Conservation (phyloP, 2,797 vertebrate species). For the Telmatherina bonti region DNA sequence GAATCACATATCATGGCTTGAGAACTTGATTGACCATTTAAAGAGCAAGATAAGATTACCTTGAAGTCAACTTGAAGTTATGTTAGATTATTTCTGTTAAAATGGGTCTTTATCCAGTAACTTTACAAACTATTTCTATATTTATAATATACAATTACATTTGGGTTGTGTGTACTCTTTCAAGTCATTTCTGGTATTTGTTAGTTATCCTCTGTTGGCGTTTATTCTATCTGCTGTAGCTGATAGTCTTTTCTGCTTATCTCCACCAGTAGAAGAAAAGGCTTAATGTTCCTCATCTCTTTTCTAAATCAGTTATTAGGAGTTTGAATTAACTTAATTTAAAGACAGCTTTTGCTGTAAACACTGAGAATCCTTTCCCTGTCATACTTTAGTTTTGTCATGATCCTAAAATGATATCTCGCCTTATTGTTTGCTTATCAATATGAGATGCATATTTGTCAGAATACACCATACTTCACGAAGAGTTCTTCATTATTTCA, state of each 20-base stretch:
- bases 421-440: conserved; percentile 46
- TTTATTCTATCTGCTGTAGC: conserved; percentile 43
- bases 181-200: conserved; percentile 37
- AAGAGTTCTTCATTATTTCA: conserved; percentile 49
- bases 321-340: conserved; percentile 48
- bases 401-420: conserved; percentile 41
- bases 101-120: conserved; percentile 10
- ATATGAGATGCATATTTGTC: conserved; percentile 45
- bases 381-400: conserved; percentile 39
- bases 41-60: conserved; percentile 12
- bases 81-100: conserved; percentile 13
- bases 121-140: conserved; percentile 17
- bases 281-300: conserved; percentile 32
- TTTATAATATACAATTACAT: too few relatives aligned
- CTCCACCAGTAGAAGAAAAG: conserved; percentile 16
- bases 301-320: conserved; percentile 29
- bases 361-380: conserved; percentile 29
- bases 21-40: conserved; percentile 26
- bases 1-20: conserved; percentile 18
- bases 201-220: conserved; percentile 35
- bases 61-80: conserved; percentile 11
- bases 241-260: conserved; percentile 44
- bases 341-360: conserved; percentile 42
- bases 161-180: conserved; percentile 22
- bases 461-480: conserved; percentile 37